A percentile compares a stretch with the other conserved stretches of the same genome.
Conservation (phyloP, 2,888 invertebrate genomes). For the Dasysyrphus albostriatus region DNA sequence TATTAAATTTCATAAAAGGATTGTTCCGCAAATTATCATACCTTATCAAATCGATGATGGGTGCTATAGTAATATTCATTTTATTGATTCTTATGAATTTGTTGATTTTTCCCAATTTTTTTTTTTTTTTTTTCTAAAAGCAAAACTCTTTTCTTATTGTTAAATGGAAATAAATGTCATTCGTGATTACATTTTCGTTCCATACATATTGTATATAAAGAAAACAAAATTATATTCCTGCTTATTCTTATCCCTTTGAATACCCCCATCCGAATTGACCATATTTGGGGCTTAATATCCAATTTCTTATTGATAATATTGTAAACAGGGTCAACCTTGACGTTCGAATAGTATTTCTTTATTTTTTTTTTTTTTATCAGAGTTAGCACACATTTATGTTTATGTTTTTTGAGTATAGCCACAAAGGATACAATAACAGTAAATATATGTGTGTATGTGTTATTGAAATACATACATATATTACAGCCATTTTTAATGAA, state of each 20-base stretch:
- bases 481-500: slow-evolving; percentile 9
- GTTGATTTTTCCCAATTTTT: not conserved
- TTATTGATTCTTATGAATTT: not conserved
- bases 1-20: not conserved
- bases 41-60: not conserved
- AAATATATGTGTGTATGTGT: not conserved
- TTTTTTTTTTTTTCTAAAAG: no score
- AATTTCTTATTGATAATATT: slow-evolving; percentile 56
- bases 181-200: not conserved
- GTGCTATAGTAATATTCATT: not conserved
- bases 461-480: not conserved
- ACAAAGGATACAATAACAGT: slow-evolving; percentile 5
- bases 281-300: slow-evolving; percentile 47
- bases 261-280: not conserved
- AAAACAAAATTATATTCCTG: not conserved
- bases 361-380: not conserved
- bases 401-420: not conserved
- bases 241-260: not conserved
- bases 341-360: not conserved
- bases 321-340: slow-evolving; percentile 5
- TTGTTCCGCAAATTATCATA: not conserved
- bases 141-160: not conserved
- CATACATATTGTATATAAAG: not conserved
- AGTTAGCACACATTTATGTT: not conserved
- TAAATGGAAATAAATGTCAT: slow-evolving; percentile 8